Evolutionary conservation across 2,888 invertebrate species (phyloP).

Genomic region (Apamea sordens): DNA sequence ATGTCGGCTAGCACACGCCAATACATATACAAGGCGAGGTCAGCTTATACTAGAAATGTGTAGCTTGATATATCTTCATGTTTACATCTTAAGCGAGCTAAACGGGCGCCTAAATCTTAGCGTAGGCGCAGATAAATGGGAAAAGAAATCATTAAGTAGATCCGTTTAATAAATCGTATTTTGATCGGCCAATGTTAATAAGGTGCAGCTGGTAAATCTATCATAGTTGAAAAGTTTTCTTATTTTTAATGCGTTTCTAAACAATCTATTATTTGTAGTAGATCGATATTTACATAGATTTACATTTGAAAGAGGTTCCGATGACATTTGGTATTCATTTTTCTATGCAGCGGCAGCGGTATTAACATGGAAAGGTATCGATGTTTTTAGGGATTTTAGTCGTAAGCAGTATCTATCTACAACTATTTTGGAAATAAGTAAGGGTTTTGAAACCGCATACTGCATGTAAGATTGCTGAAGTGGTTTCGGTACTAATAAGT

Average conservation of each 20-base stretch:
- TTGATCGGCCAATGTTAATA: constrained; percentile 52
- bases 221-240: constrained; percentile 42
- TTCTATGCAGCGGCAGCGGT: constrained; percentile 8
- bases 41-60: neutral
- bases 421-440: neutral
- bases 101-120: constrained; percentile 32
- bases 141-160: constrained; percentile 39
- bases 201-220: constrained; percentile 47
- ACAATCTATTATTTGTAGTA: constrained; percentile 49
- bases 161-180: constrained; percentile 53
- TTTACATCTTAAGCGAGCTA: constrained; percentile 11
- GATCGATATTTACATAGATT: constrained; percentile 49
- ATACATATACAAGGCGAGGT: neutral
- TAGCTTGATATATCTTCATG: neutral
- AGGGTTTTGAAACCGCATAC: neutral
- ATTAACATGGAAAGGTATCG: neutral
- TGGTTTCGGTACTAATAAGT: neutral
- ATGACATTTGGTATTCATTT: neutral
- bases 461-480: neutral
- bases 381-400: neutral
- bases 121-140: constrained; percentile 54
- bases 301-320: constrained; percentile 47
- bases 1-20: too few species aligned
- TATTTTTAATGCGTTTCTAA: constrained; percentile 48
- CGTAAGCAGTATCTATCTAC: too few species aligned